phyloP scores from a whole-genome alignment of 2,113 vertebrate genomes.

The Cochlearius cochlearius region DNA sequence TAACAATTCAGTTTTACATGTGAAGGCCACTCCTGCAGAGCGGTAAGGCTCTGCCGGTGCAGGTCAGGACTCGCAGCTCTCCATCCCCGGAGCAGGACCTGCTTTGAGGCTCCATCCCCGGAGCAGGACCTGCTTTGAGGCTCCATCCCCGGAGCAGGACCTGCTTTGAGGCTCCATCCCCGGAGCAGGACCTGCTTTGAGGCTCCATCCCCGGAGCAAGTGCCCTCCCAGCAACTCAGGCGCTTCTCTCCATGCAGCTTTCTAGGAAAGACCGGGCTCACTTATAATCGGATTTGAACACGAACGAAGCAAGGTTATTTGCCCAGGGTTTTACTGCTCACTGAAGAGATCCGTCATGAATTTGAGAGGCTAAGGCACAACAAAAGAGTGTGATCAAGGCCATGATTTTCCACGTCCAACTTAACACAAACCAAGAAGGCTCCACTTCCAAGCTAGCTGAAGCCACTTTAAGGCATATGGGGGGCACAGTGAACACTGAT shows the following conservation, averaged over 20 bases:
- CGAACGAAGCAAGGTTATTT: not conserved
- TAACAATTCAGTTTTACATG: not conserved
- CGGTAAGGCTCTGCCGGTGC: not conserved
- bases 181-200: not conserved
- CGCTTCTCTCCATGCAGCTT: not conserved
- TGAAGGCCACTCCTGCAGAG: not conserved
- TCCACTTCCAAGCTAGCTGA: not conserved
- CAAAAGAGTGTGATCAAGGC: not conserved
- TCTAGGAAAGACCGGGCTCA: not conserved
- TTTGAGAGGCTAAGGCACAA: constrained; percentile 24
- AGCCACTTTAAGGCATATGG: not conserved
- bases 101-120: too few species aligned
- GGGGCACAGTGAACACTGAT: not conserved
- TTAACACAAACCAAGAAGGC: not conserved
- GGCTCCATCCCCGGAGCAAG: not conserved
- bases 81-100: not conserved
- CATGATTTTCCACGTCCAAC: not conserved
- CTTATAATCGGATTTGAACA: not conserved
- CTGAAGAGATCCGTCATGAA: not conserved
- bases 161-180: too few species aligned
- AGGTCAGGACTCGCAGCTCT: not conserved
- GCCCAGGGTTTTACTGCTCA: not conserved
- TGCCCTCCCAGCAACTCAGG: not conserved
- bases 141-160: not conserved
- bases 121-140: not conserved